These are phyloP conservation scores for Drosophila cardini DNA, from an alignment of 1,140 invertebrate genomes.

Conservation along the genomic window DNA sequence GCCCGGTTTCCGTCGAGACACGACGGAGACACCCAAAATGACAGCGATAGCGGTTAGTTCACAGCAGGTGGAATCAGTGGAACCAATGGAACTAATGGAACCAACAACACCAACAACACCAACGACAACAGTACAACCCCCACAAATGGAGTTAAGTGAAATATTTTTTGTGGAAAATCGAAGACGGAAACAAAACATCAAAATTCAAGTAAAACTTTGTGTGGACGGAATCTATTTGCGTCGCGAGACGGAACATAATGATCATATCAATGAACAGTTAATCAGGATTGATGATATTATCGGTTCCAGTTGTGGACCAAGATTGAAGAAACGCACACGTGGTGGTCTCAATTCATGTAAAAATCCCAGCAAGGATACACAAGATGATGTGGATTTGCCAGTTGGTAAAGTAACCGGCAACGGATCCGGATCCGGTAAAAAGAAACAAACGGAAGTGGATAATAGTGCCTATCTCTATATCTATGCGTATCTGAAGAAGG, in stretches of 20 bases:
- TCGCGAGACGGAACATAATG: conserved; percentile 87
- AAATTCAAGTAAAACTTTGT: conserved; percentile 91
- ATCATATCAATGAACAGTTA: conserved; percentile 89
- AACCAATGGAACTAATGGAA: not conserved
- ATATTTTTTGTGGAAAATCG: conserved; percentile 92
- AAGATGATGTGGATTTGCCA: not conserved
- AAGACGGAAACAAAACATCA: conserved; percentile 89
- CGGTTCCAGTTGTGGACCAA: conserved; percentile 91
- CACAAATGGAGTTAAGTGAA: conserved; percentile 87
- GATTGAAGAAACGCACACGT: conserved; percentile 88
- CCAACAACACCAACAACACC: conserved; percentile 7
- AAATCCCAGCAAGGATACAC: conserved; percentile 68
- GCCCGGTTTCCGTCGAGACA: not conserved
- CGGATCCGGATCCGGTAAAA: conserved; percentile 74
- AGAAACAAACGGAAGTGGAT: conserved; percentile 85
- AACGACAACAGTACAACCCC: not conserved
- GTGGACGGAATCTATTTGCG: conserved; percentile 89
- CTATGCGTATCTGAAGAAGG: conserved; percentile 92
- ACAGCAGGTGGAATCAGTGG: conserved; percentile 3
- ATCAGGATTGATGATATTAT: conserved; percentile 91
- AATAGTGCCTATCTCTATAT: conserved; percentile 93
- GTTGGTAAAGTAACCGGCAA: conserved; percentile 1
- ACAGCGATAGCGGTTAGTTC: conserved; percentile 7
- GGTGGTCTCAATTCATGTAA: conserved; percentile 85
- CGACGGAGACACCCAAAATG: conserved; percentile 16